These are phyloP conservation scores for Sylvia atricapilla DNA, from an alignment of 2,113 vertebrate genomes.

Conservation along the genomic window DNA sequence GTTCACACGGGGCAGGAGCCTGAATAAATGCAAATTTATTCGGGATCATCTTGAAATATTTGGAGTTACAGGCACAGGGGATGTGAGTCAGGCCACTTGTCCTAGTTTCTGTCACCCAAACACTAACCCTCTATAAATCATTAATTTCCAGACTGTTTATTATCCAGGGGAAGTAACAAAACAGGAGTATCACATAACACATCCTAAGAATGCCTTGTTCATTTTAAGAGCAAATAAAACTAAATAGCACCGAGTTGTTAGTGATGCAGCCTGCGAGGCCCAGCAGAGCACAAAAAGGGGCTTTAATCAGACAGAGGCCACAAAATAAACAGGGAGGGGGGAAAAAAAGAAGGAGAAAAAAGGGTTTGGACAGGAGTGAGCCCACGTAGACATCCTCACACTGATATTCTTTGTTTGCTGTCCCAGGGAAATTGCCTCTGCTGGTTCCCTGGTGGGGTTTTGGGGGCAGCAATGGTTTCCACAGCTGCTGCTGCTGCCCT, in stretches of 20 bases:
- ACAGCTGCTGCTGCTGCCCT: slow-evolving; percentile 62
- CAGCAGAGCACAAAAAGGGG: slow-evolving; percentile 5
- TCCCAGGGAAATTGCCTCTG: slow-evolving; percentile 17
- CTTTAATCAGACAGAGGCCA: neutral
- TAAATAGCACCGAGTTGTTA: slow-evolving; percentile 62
- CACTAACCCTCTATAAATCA: slow-evolving; percentile 58
- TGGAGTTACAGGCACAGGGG: neutral
- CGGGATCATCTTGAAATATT: neutral
- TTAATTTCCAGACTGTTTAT: slow-evolving; percentile 68
- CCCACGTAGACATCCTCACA: neutral
- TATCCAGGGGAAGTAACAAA: slow-evolving; percentile 64
- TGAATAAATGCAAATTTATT: neutral
- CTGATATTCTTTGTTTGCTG: slow-evolving; percentile 20
- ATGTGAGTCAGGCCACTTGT: neutral
- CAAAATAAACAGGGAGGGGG: slow-evolving; percentile 8
- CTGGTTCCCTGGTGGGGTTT: neutral
- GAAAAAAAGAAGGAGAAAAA: neutral
- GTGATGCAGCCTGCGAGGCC: neutral
- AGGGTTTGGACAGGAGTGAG: neutral
- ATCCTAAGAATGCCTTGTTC: slow-evolving; percentile 60
- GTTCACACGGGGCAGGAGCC: neutral
- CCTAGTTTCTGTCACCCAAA: slow-evolving; percentile 42
- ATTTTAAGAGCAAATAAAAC: slow-evolving; percentile 71
- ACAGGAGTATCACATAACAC: slow-evolving; percentile 56
- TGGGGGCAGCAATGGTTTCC: slow-evolving; percentile 47